Base-by-base conservation (phyloP, 2,113 vertebrate genomes). In the Gopherus flavomarginatus region DNA sequence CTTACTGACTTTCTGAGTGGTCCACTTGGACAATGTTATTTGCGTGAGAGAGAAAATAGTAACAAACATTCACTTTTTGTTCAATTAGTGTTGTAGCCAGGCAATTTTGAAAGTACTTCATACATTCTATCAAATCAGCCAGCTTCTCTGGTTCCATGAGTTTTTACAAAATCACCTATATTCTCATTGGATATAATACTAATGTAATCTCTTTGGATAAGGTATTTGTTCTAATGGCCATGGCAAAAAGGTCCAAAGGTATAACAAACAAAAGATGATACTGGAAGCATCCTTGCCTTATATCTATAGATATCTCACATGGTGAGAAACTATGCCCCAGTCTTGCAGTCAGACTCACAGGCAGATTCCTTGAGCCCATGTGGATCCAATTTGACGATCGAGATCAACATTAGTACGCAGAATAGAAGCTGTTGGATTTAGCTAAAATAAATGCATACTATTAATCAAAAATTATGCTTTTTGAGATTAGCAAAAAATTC, bases 201-300 rank as follows among this genome's bases (percentile, higher is more conserved):
- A 92, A 87, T 97, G 53, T 57, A 95, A 57, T 95, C 94, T 84
- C 87, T 2, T 3, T 54, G 79, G 83, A 87, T 79, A 78, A 81
- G 85, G 38, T 72, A 72, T 72, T 72, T 72, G 35, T 22, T 72
- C n/a, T 38, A 72, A 72, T 22, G 35, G 65, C 9, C n/a, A 21
- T 72, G 65, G 19, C 65, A 21, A 72, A 72, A 38, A 38, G 19
- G 65, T 38, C 65, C 35, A 72, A 72, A 38, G 65, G 5, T n/a
- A 22, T 72, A 38, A 38, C 22, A 72, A 38, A 38, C 3, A 54
- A 38, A 72, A 72, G n/a, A 72, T 38, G 65, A 38, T 38, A 21
- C 19, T 22, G 19, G 8, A 72, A 72, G 19, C 3, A 72, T 72
- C n/a, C 19, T 22, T 72, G 19, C 19, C 17, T 38, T 69, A n/a